Evolutionary conservation across 2,888 invertebrate genomes (phyloP), one percentile per base, ranked within the genome.

Genomic region (Synanthedon myopaeformis): DNA sequence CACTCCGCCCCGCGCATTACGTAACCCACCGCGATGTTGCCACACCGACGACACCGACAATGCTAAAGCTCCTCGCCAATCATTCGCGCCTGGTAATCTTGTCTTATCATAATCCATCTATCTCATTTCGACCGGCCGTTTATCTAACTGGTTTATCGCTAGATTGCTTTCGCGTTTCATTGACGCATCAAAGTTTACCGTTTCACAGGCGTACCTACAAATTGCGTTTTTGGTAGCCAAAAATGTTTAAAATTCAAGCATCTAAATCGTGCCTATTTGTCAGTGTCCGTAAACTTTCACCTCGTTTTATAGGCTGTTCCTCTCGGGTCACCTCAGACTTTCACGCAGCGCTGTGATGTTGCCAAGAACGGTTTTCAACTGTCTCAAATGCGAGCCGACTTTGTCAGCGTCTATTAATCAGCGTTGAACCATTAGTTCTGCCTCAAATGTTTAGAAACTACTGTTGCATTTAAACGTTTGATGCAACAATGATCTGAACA

Each of bases 221-320:
- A 23, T 23, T 23, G 23, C 23, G 23, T 23, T 49, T 49, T 50
- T 51, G 49, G 17, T 49, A 57, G 59, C 64, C 61, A 61, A 69
- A 66, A 69, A 64, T 61, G 56, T 57, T 66, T 65, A 61, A 70
- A 74, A 66, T 35, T 61, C 56, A 55, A 59, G 59, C 59, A 57
- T 69, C 62, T 58, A 68, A 49, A 49, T 23, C 73, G 74, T 65
- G 64, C 67, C 74, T 69, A 79, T 82, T 77, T 76, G 71, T 79
- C 74, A 72, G 65, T 74, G 80, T 79, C 10, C 79, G 69, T 71
- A 71, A 77, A 81, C 83, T 83, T 83, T 83, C 83, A 79, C 83
- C 75, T 73, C 64, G 55, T 62, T 45, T 45, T 45, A 45, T 45
- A 45, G 13, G 12, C 45, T 45, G 45, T 12, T 45, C 45, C 45